These are phyloP conservation scores for Thinocorus orbignyianus DNA, from an alignment of 2,113 vertebrate genomes.

Conservation along the genomic window DNA sequence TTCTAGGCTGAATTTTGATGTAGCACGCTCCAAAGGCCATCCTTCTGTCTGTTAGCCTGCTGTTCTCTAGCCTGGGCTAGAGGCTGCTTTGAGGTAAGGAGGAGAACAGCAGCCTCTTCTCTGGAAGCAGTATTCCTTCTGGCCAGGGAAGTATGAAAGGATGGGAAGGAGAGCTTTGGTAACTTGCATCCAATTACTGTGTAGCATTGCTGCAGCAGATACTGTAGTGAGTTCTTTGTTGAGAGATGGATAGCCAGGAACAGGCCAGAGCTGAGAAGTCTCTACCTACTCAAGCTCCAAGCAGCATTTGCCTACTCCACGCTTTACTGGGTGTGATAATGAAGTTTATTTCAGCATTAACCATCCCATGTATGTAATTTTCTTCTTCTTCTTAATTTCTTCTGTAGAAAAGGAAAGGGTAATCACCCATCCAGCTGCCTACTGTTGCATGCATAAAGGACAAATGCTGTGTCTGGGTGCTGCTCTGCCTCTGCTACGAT, in stretches of 20 bases:
- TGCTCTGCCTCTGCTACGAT: background rate
- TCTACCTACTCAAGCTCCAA: background rate
- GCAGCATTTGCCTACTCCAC: background rate
- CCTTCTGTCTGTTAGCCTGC: background rate
- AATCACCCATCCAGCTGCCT: background rate
- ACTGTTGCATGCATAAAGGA: background rate
- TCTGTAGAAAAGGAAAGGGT: background rate
- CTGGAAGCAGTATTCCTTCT: background rate
- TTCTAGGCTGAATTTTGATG: background rate
- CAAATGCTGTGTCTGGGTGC: background rate
- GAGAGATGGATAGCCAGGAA: background rate
- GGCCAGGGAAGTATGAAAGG: background rate
- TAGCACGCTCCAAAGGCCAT: background rate
- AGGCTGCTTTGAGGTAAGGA: background rate
- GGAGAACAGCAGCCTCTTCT: background rate
- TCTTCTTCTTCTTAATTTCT: background rate
- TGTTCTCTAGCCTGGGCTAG: background rate
- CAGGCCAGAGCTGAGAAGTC: background rate
- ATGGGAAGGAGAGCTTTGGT: background rate
- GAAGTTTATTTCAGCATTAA: background rate
- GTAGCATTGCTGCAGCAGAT: background rate
- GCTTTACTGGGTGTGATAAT: background rate
- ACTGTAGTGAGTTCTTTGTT: background rate
- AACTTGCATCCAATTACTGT: background rate
- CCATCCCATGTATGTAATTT: fast-evolving